Evolutionary conservation across 2,888 invertebrate species (phyloP), one percentile per base, ranked within the genome.

Genomic region (Syrphus vitripennis): DNA sequence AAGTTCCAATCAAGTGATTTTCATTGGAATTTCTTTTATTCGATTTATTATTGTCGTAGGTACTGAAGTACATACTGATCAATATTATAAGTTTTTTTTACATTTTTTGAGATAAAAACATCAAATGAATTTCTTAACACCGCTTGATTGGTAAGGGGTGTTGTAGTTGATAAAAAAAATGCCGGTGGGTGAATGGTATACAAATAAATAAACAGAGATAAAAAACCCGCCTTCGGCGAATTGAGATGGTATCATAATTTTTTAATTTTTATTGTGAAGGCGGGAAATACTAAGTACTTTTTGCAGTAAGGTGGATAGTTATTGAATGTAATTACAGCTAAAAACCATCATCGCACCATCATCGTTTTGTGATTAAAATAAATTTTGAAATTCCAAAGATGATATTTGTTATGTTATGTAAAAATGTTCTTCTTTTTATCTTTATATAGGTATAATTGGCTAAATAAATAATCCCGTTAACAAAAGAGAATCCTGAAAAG

Each of bases 11-110:
- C 12, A 45, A 50, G 34, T 67, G n/a, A 42, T 61, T 61, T 40
- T 19, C 9, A 10, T 6, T 50, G 24, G 34, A 50, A 31, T 67
- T 19, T 19, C 6, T 34, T 63, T 34, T 48, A 16, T 26, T 14
- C 31, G n/a, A 48, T 48, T 48, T 31, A 50, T 67, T 67, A 10
- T 19, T 50, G 48, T 67, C 34, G 67, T 50, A n/a, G n/a, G n/a
- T n/a, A n/a, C n/a, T n/a, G n/a, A n/a, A n/a, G n/a, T n/a, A n/a
- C n/a, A n/a, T n/a, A 19, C 4, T 55, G 6, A 6, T 67, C 21
- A 37, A 34, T 37, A 37, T 50, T 50, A 34, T 19, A 29, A 7
- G 4, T 55, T 55, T 24, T 21, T 37, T 26, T 61, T 4, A 61
- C 14, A n/a, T 53, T 26, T 4, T 37, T 37, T 37, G 12, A 21